Percentiles rank a stretch among this genome's conserved stretches.
These are phyloP conservation scores for Phyllotis vaccarum DNA, from an alignment of 2,797 vertebrate genomes.

Conservation along the genomic window DNA sequence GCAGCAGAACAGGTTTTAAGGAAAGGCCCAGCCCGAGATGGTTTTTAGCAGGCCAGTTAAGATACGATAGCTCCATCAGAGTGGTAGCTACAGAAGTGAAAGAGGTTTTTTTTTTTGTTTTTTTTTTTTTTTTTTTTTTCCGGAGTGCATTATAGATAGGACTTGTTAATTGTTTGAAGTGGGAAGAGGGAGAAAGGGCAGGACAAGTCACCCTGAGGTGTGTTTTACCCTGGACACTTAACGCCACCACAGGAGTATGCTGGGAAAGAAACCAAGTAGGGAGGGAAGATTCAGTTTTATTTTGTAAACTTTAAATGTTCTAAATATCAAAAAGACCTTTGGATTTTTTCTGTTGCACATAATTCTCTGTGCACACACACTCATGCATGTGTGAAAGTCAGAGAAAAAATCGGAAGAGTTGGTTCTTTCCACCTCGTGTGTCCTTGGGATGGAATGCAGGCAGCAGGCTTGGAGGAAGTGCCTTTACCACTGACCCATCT, in stretches of 20 bases:
- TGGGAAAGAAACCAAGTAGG: neutral
- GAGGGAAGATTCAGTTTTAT: slow-evolving; percentile 1
- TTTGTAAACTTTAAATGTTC: slow-evolving; percentile 44
- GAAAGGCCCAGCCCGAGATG: neutral
- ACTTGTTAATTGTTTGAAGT: slow-evolving; percentile 7
- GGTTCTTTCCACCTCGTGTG: neutral
- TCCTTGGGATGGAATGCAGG: neutral
- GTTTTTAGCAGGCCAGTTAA: neutral
- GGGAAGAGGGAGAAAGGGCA: neutral
- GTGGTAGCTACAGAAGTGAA: neutral
- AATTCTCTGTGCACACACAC: neutral
- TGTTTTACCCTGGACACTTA: neutral
- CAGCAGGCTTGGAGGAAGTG: neutral
- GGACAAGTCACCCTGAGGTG: neutral
- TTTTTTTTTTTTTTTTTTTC: too few relatives aligned
- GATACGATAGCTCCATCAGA: neutral
- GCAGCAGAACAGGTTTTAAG: slow-evolving; percentile 36
- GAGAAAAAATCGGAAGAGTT: neutral
- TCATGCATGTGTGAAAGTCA: neutral
- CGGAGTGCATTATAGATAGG: neutral
- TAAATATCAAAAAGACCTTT: slow-evolving; percentile 26
- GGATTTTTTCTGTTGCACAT: neutral
- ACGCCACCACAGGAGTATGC: neutral
- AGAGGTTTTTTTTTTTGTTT: slow-evolving; percentile 37
- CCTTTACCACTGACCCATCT: neutral